Evolutionary conservation across 2,888 invertebrate genomes (phyloP).

Genomic region (Leucophenga maculata): DNA sequence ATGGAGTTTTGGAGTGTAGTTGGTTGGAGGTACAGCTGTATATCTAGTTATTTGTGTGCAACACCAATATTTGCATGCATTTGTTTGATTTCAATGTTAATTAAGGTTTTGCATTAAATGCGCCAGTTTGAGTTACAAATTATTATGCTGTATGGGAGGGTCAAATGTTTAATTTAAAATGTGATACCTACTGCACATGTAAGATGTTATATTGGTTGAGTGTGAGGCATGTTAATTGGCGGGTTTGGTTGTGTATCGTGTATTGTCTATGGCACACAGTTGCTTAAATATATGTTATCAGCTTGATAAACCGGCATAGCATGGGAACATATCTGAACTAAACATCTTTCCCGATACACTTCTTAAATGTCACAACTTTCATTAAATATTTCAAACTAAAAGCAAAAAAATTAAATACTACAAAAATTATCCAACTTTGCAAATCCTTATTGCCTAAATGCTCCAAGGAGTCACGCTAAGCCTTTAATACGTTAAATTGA

Average conservation of each 20-base stretch:
- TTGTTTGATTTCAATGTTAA: slow-evolving; percentile 67
- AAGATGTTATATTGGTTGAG: too few species aligned
- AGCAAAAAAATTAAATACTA: too few species aligned
- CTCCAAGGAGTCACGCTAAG: slow-evolving; percentile 39
- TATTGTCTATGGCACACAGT: too few species aligned
- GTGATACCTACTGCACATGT: neutral
- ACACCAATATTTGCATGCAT: slow-evolving; percentile 37
- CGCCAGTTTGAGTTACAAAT: slow-evolving; percentile 7
- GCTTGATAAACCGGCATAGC: too few species aligned
- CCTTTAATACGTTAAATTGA: slow-evolving; percentile 62
- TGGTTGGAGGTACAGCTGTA: slow-evolving; percentile 9
- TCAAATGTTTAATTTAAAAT: slow-evolving; percentile 29
- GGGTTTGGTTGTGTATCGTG: too few species aligned
- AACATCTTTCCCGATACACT: too few species aligned
- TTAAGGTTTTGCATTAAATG: slow-evolving; percentile 55
- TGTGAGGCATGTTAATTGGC: too few species aligned
- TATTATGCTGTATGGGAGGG: slow-evolving; percentile 18
- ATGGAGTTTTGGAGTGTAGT: slow-evolving; percentile 32
- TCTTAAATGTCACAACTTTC: too few species aligned
- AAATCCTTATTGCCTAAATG: neutral
- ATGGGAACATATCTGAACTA: too few species aligned
- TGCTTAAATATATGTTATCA: too few species aligned
- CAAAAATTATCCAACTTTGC: too few species aligned
- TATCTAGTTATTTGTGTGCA: slow-evolving; percentile 34
- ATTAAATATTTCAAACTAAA: too few species aligned